These are phyloP conservation scores for Andrena dorsata DNA, from an alignment of 2,888 invertebrate genomes.

Conservation along the genomic window DNA sequence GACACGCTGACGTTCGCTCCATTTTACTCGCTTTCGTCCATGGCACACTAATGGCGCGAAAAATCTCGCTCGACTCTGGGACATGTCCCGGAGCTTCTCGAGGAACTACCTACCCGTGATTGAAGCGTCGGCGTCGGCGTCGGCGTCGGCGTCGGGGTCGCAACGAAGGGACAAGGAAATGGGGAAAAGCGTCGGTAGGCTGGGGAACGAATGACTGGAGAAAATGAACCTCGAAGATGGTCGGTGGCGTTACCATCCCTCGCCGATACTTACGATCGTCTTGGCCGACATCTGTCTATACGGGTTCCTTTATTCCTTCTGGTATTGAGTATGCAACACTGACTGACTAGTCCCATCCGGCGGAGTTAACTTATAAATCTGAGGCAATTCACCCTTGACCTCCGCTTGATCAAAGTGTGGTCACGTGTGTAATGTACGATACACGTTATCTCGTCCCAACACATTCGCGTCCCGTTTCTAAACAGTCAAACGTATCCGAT, in stretches of 20 bases:
- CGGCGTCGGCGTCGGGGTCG: not conserved
- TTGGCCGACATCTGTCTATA: conserved; percentile 60
- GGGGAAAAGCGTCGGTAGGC: not conserved
- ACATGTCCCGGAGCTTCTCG: no score
- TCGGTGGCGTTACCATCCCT: not conserved
- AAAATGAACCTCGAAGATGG: not conserved
- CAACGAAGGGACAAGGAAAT: not conserved
- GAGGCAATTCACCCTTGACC: conserved; percentile 80
- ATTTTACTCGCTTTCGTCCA: no score
- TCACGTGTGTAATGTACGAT: conserved; percentile 57
- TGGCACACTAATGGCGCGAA: no score
- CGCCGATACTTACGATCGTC: conserved; percentile 63
- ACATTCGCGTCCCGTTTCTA: conserved; percentile 43
- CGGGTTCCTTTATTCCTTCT: conserved; percentile 24
- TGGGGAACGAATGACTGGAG: not conserved
- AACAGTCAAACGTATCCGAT: conserved; percentile 31
- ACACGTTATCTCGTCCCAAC: conserved; percentile 55
- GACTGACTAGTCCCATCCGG: conserved; percentile 74
- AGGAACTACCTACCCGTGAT: no score
- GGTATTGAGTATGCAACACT: conserved; percentile 67
- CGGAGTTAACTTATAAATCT: conserved; percentile 81
- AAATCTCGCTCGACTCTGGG: no score
- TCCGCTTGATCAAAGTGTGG: conserved; percentile 63
- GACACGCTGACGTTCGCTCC: no score
- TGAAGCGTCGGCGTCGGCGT: no score